Percentiles rank a stretch among this genome's conserved stretches.
Evolutionary conservation across 2,113 vertebrate species (phyloP).

Genomic region (Cyprinodon brontotheroides): DNA sequence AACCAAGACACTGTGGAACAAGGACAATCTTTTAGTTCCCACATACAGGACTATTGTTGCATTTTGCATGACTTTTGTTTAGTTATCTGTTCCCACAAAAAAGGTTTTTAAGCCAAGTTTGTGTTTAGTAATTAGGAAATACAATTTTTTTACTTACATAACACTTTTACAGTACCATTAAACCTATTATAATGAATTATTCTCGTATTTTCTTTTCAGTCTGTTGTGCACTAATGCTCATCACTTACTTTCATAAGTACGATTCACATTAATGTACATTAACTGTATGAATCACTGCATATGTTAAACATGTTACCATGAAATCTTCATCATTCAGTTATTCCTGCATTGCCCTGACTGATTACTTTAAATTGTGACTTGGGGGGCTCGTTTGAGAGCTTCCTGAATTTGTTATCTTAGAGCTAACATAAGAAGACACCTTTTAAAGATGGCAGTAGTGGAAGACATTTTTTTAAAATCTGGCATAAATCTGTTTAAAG

Average conservation of each 20-base stretch:
- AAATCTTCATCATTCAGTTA: background rate
- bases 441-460: background rate
- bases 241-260: background rate
- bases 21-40: constrained; percentile 39
- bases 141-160: too few relatives aligned
- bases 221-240: background rate
- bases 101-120: background rate
- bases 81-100: background rate
- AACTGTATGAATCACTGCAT: background rate
- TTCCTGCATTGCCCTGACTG: background rate
- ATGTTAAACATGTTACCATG: background rate
- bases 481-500: too few relatives aligned
- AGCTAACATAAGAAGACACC: background rate
- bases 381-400: background rate
- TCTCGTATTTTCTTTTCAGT: background rate
- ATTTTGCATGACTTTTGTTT: background rate
- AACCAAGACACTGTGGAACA: constrained; percentile 67
- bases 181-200: background rate
- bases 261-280: background rate
- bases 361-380: background rate
- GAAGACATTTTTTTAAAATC: too few relatives aligned
- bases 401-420: background rate
- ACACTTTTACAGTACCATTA: background rate
- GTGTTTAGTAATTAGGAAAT: too few relatives aligned
- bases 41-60: constrained; percentile 29